phyloP scores from a whole-genome alignment of 92 coral and sea anemone genomes.

The Diadumene lineata region DNA sequence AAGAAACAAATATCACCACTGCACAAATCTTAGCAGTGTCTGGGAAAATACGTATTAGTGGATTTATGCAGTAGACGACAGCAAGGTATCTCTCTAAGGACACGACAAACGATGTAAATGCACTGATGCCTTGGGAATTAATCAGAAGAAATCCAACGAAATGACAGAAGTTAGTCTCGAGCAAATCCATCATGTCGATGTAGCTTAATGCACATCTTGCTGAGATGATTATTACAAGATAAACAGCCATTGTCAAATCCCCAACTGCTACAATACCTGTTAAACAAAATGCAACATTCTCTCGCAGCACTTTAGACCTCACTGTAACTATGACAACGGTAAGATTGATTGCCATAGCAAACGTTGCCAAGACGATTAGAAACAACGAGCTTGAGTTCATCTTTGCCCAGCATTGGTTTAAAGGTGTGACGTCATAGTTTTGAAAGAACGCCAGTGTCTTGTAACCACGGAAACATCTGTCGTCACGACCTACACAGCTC shows the following conservation, averaged over 20 bases:
- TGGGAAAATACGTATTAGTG: constrained; percentile 29
- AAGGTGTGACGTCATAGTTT: constrained; percentile 20
- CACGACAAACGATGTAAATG: constrained; percentile 34
- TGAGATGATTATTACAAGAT: constrained; percentile 24
- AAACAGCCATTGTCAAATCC: constrained; percentile 24
- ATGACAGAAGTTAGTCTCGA: constrained; percentile 11
- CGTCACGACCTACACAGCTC: constrained; percentile 15
- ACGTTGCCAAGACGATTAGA: constrained; percentile 27
- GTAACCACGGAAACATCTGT: constrained; percentile 27
- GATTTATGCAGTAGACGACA: constrained; percentile 35
- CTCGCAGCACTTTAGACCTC: constrained; percentile 22
- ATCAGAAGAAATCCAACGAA: constrained; percentile 32
- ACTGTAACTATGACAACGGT: constrained; percentile 38
- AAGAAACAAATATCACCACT: background rate
- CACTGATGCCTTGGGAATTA: constrained; percentile 32
- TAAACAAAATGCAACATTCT: constrained; percentile 28
- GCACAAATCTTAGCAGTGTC: constrained; percentile 9
- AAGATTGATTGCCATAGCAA: constrained; percentile 31
- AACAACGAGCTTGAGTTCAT: constrained; percentile 28
- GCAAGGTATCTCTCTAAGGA: constrained; percentile 34
- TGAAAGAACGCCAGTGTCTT: constrained; percentile 8
- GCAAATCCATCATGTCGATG: constrained; percentile 20
- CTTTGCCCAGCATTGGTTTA: constrained; percentile 28
- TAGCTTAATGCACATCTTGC: constrained; percentile 26
- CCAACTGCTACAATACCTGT: constrained; percentile 31